Evolutionary conservation across 2,113 vertebrate genomes (phyloP).

Genomic region (Zosterops lateralis): DNA sequence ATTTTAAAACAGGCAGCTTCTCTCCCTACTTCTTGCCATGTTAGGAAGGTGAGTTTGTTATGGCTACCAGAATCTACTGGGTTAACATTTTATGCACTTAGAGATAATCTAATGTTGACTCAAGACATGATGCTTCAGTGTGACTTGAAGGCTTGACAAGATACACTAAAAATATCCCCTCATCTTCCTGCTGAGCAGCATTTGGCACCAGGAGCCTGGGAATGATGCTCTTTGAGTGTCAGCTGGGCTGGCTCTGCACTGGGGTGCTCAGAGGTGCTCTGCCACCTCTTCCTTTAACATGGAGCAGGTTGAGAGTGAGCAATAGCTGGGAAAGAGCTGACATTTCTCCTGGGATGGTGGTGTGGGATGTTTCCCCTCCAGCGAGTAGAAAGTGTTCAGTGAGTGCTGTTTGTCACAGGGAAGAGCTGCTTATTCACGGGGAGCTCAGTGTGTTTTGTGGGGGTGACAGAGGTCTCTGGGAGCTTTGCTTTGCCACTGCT

Average conservation of each 20-base stretch:
- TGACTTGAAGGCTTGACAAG: constrained; percentile 44
- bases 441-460: background rate
- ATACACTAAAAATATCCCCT: constrained; percentile 26
- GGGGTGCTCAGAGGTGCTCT: background rate
- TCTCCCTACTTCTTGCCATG: background rate
- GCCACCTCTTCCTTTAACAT: background rate
- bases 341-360: background rate
- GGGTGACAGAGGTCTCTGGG: background rate
- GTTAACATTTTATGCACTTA: background rate
- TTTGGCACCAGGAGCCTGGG: background rate
- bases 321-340: background rate
- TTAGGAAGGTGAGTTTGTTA: background rate
- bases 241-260: background rate
- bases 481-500: background rate
- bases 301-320: background rate
- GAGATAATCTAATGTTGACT: background rate
- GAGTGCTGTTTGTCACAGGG: background rate
- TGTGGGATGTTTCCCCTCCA: background rate
- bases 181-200: background rate
- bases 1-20: background rate
- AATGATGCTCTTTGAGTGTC: background rate
- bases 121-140: background rate
- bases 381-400: background rate
- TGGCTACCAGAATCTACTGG: background rate
- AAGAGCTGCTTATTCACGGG: background rate